Percentiles rank a stretch among this genome's conserved stretches.
These are phyloP conservation scores for Seriola aureovittata DNA, from an alignment of 2,113 vertebrate genomes.

Conservation along the genomic window DNA sequence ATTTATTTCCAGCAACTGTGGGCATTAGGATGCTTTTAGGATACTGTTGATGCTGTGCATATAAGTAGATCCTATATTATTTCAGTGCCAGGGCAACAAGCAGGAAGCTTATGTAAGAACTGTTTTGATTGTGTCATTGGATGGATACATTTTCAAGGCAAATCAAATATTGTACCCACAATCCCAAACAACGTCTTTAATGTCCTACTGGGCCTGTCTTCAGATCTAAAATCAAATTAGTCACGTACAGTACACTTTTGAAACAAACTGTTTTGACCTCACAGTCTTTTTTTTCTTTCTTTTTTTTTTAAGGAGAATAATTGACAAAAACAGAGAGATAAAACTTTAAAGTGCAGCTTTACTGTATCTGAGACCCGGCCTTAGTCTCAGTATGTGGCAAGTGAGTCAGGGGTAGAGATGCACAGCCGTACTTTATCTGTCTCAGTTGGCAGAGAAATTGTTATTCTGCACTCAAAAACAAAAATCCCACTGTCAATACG, in stretches of 20 bases:
- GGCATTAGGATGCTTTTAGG: too few relatives aligned
- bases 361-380: not conserved
- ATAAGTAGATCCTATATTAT: not conserved
- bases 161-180: not conserved
- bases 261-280: not conserved
- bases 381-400: not conserved
- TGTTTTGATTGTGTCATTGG: too few relatives aligned
- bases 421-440: constrained; percentile 18
- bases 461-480: constrained; percentile 23
- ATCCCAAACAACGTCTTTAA: not conserved
- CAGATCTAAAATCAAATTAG: not conserved
- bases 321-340: not conserved
- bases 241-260: not conserved
- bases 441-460: constrained; percentile 33
- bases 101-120: not conserved
- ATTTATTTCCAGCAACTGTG: not conserved
- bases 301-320: not conserved
- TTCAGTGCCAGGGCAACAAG: not conserved
- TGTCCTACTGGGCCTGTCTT: not conserved
- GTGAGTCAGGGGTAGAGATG: not conserved
- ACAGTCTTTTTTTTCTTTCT: not conserved
- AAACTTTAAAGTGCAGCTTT: not conserved
- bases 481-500: constrained; percentile 16
- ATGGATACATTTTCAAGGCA: not conserved
- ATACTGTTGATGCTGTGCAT: not conserved